A percentile compares a stretch with the other conserved stretches of the same genome.
phyloP scores from a whole-genome alignment of 2,888 invertebrate genomes.

The Eupelmus urozonus region DNA sequence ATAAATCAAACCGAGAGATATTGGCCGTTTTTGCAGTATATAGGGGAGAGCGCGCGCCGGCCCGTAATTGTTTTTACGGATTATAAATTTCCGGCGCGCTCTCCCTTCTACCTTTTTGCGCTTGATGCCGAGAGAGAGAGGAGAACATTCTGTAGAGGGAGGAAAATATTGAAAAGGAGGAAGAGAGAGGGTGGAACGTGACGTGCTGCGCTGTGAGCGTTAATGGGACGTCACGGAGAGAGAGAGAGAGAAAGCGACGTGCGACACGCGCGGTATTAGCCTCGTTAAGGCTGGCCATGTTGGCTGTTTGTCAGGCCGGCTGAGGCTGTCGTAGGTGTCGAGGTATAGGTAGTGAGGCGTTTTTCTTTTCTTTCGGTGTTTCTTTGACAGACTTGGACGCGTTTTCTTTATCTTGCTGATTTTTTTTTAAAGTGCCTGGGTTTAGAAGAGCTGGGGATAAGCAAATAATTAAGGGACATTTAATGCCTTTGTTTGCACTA shows the following conservation, averaged over 20 bases:
- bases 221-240: slow-evolving; percentile 45
- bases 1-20: slow-evolving; percentile 75
- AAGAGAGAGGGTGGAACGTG: neutral
- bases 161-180: slow-evolving; percentile 17
- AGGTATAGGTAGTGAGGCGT: no score
- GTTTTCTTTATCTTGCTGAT: no score
- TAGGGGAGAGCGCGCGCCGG: slow-evolving; percentile 39
- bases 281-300: slow-evolving; percentile 67
- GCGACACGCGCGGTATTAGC: slow-evolving; percentile 65
- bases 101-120: neutral
- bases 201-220: slow-evolving; percentile 39
- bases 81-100: slow-evolving; percentile 72
- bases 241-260: neutral
- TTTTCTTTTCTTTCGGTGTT: no score
- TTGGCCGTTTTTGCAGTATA: slow-evolving; percentile 70
- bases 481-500: no score
- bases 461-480: no score
- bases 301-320: slow-evolving; percentile 41
- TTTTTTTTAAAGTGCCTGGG: no score
- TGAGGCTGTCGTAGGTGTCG: no score
- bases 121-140: neutral
- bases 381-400: no score
- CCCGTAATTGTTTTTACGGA: slow-evolving; percentile 76
- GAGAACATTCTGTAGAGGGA: no score
- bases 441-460: no score